Base-by-base conservation (phyloP, 30 jellyfish, hydroid and myxozoan species). In the Morbakka virulenta region DNA sequence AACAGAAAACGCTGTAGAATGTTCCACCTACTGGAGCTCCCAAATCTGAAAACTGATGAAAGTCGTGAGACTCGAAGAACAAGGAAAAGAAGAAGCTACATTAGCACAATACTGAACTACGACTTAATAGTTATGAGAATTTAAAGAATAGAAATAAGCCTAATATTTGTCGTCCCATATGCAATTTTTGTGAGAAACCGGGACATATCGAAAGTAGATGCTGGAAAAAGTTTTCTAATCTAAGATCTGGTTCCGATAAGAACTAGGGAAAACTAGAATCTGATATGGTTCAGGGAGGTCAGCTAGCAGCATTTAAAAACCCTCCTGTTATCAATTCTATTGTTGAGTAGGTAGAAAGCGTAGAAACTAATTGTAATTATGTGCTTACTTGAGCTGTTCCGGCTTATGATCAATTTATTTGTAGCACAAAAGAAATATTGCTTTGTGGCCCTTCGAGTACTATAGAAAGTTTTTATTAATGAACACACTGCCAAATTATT, bases 251-350 rank as follows among this genome's bases (percentile, higher is more conserved):
- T 6, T 6, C 78, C 29, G 51, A 23, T 24, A 75, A 14, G 79
- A 24, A 76, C 33, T 61, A 33, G 71, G 87, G 80, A n/a, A 62
- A 76, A 76, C 87, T 61, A 76, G 80, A 28, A 36, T 41, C 87
- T 76, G 79, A 77, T 76, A 62, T 76, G 35, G 87, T 47, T 62
- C 53, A 79, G 34, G 32, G 87, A 76, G 80, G 79, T 62, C 71
- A 36, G 57, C 1, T 52, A 51, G 76, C 76, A 51, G 85, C 17
- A 52, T 1, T 52, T 27, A 22, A 41, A 74, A 74, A 74, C 14
- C 85, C 85, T 74, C 85, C 47, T n/a, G n/a, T n/a, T n/a, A n/a
- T n/a, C n/a, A n/a, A n/a, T n/a, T 63, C 85, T 4, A 28, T 35
- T 17, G 26, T 36, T 34, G 48, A 25, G 72, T 27, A 25, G 0